phyloP scores from a whole-genome alignment of 2,888 invertebrate genomes.

The Empis livida region DNA sequence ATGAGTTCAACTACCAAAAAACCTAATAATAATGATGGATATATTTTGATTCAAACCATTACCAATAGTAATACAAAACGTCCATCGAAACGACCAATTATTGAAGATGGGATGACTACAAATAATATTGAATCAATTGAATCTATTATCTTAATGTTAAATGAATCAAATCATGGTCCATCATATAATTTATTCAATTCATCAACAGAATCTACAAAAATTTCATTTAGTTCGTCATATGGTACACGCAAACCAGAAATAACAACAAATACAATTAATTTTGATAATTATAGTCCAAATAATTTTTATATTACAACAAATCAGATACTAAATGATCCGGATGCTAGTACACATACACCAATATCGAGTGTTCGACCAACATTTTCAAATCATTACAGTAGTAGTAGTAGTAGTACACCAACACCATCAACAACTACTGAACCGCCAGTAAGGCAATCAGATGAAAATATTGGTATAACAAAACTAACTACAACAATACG shows the following conservation, averaged over 20 bases:
- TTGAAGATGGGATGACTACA: slow-evolving; percentile 11
- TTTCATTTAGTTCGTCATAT: slow-evolving; percentile 3
- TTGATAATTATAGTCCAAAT: slow-evolving; percentile 3
- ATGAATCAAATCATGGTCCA: slow-evolving; percentile 36
- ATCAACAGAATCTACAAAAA: slow-evolving; percentile 12
- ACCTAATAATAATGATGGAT: slow-evolving; percentile 39
- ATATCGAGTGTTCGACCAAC: slow-evolving; percentile 11
- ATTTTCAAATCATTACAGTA: slow-evolving; percentile 8
- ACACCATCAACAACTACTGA: slow-evolving; percentile 9
- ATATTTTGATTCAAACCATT: slow-evolving; percentile 22
- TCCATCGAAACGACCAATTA: slow-evolving; percentile 19
- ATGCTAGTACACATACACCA: slow-evolving; percentile 19
- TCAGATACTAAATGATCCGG: slow-evolving; percentile 26
- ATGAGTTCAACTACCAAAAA: slow-evolving; percentile 32
- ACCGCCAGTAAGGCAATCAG: slow-evolving; percentile 1
- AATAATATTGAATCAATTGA: slow-evolving; percentile 40
- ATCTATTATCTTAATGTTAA: slow-evolving; percentile 52
- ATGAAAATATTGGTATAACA: background rate
- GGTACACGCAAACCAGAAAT: slow-evolving; percentile 10
- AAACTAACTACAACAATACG: slow-evolving; percentile 2
- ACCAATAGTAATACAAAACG: slow-evolving; percentile 12
- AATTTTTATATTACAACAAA: slow-evolving; percentile 12
- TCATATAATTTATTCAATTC: slow-evolving; percentile 24
- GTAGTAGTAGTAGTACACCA: slow-evolving; percentile 8
- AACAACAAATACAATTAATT: slow-evolving; percentile 15